Conservation (phyloP, 2,888 invertebrate species). For the Gastracanthus pulcherrimus region DNA sequence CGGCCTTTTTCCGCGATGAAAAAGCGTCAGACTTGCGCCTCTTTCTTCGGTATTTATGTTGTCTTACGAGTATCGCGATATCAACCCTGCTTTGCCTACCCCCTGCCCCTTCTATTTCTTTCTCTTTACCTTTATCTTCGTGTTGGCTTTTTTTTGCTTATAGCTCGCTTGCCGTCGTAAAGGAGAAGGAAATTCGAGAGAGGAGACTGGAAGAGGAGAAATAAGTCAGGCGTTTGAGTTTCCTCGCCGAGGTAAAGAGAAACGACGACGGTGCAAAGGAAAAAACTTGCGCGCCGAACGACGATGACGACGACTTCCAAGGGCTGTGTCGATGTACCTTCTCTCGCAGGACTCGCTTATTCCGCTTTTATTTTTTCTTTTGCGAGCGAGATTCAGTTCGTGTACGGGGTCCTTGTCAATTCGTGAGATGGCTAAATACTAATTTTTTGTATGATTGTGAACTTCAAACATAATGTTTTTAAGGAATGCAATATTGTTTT, state of each 20-base stretch:
- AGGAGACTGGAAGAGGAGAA: background rate
- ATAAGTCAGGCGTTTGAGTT: constrained; percentile 35
- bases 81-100: background rate
- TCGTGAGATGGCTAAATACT: no score
- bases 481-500: no score
- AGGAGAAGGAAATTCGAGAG: constrained; percentile 6
- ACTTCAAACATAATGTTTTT: no score
- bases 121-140: constrained; percentile 27
- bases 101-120: background rate
- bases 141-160: background rate
- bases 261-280: background rate
- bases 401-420: no score
- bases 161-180: background rate
- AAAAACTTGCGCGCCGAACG: background rate
- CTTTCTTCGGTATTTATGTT: constrained; percentile 33
- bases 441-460: no score
- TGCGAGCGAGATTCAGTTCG: no score
- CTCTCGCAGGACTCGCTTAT: no score
- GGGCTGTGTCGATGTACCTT: no score
- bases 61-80: constrained; percentile 47
- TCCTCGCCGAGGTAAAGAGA: background rate
- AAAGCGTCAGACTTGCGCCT: constrained; percentile 52
- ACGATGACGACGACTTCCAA: no score
- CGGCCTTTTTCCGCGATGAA: constrained; percentile 57
- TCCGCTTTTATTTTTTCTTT: no score